Conservation (phyloP, 2,797 vertebrate species). For the Zenarchopterus dispar region DNA sequence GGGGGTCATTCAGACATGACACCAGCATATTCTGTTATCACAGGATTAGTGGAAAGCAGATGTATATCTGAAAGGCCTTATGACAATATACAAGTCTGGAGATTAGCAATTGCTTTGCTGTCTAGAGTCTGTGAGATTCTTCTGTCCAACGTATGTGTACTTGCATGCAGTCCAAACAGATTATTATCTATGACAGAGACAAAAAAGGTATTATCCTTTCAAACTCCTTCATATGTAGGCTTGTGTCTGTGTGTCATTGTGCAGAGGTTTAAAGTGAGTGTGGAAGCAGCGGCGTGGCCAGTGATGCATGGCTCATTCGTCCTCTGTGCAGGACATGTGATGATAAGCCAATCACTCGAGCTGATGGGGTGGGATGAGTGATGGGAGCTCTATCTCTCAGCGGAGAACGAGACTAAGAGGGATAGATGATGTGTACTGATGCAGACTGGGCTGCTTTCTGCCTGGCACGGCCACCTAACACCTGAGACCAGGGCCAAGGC, state of each 20-base stretch:
- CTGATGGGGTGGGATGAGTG: conserved; percentile 74
- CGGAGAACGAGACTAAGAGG: conserved; percentile 45
- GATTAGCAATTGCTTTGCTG: not conserved
- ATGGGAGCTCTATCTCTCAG: conserved; percentile 67
- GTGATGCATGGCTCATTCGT: conserved; percentile 63
- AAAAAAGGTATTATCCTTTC: conserved; percentile 37
- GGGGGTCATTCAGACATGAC: too few relatives aligned
- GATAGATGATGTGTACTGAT: conserved; percentile 68
- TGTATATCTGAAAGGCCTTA: too few relatives aligned
- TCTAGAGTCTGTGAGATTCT: conserved; percentile 16
- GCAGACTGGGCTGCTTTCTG: conserved; percentile 44
- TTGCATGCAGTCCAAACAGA: conserved; percentile 1
- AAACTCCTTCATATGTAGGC: conserved; percentile 29
- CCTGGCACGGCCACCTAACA: conserved; percentile 56
- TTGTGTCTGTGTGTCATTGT: conserved; percentile 10
- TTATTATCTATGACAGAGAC: conserved; percentile 26
- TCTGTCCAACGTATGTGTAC: not conserved
- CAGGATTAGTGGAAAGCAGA: too few relatives aligned
- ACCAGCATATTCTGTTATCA: too few relatives aligned
- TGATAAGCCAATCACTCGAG: conserved; percentile 78
- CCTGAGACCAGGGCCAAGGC: conserved; percentile 64
- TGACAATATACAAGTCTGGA: not conserved
- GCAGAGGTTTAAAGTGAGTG: conserved; percentile 7
- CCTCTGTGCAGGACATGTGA: conserved; percentile 67
- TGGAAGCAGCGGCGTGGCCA: conserved; percentile 47